Conservation (phyloP, 2,113 vertebrate species). For the Hyperopisus bebe region DNA sequence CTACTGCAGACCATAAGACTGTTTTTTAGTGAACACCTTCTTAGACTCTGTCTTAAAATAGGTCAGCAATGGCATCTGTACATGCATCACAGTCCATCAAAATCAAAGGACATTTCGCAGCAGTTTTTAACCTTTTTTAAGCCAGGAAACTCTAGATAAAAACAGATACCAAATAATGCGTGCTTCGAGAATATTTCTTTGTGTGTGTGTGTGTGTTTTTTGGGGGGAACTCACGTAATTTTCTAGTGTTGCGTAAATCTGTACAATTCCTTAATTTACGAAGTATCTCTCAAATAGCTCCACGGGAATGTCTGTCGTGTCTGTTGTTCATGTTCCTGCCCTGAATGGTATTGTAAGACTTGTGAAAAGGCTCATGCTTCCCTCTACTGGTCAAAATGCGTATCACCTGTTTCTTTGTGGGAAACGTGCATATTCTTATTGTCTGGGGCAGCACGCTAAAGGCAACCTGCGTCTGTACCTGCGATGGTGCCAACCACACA, state of each 20-base stretch:
- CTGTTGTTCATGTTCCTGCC: background rate
- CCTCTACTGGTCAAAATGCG: background rate
- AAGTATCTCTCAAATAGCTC: background rate
- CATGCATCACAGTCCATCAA: background rate
- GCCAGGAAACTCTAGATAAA: background rate
- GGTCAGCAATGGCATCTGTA: background rate
- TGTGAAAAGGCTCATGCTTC: background rate
- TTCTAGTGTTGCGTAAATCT: background rate
- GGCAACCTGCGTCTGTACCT: background rate
- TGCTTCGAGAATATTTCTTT: background rate
- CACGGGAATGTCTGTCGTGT: background rate
- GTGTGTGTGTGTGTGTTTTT: background rate
- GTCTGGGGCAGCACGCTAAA: background rate
- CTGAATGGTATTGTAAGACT: background rate
- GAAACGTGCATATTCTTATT: background rate
- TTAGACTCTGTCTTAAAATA: background rate
- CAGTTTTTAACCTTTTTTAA: background rate
- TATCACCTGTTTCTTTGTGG: background rate
- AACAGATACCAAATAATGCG: background rate
- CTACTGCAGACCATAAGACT: background rate
- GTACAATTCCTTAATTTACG: background rate
- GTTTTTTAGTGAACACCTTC: background rate
- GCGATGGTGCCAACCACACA: background rate
- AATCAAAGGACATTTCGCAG: background rate
- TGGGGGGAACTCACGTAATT: background rate